Conservation (phyloP, 2,888 invertebrate genomes). For the Mimumesa dahlbomi region DNA sequence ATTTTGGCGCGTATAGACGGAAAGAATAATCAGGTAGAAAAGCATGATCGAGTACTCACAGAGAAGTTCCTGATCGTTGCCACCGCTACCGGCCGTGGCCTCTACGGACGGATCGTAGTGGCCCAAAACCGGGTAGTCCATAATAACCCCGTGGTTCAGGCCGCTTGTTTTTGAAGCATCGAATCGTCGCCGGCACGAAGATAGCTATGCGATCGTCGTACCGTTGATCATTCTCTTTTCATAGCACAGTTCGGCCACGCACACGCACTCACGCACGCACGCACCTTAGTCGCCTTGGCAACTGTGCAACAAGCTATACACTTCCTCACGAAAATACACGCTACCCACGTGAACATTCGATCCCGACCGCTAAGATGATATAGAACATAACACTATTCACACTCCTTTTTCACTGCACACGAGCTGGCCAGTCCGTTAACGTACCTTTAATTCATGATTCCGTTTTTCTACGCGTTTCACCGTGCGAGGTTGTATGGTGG, state of each 20-base stretch:
- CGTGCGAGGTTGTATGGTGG: conserved; percentile 47
- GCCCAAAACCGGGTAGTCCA: conserved; percentile 75
- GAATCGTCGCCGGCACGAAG: conserved; percentile 22
- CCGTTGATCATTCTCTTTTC: conserved; percentile 55
- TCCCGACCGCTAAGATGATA: not conserved
- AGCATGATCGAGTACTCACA: conserved; percentile 66
- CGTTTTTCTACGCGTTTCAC: conserved; percentile 63
- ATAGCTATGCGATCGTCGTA: conserved; percentile 36
- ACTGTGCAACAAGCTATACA: conserved; percentile 73
- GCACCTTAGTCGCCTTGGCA: conserved; percentile 73
- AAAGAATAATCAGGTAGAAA: not conserved
- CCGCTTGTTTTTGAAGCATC: conserved; percentile 49
- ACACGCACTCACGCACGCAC: conserved; percentile 43
- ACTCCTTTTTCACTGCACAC: conserved; percentile 28
- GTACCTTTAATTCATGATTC: conserved; percentile 70
- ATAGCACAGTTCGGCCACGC: conserved; percentile 55
- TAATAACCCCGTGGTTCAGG: conserved; percentile 55
- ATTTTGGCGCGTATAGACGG: conserved; percentile 12
- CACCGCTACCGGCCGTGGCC: conserved; percentile 60
- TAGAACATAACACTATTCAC: conserved; percentile 40
- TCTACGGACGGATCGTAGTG: conserved; percentile 74
- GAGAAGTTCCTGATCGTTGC: conserved; percentile 69
- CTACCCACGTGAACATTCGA: not conserved
- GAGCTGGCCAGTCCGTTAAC: not conserved
- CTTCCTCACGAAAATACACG: conserved; percentile 47